Conservation (phyloP, 2,888 invertebrate genomes). For the Drosophila meridiana region DNA sequence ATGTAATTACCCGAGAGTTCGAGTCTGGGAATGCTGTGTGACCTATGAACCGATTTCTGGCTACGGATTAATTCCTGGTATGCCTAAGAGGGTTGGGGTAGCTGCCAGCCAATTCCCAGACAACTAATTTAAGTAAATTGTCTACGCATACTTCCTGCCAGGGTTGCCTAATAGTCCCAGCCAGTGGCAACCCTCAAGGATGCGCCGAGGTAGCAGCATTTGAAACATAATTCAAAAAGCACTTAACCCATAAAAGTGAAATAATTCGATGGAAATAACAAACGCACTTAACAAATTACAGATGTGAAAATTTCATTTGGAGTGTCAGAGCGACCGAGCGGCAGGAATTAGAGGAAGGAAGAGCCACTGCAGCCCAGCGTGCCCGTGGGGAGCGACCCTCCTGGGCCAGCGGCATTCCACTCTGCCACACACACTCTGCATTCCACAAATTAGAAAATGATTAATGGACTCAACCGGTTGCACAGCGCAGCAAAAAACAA, state of each 20-base stretch:
- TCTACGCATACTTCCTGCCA: conserved; percentile 52
- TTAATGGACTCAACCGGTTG: conserved; percentile 85
- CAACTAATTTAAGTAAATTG: conserved; percentile 71
- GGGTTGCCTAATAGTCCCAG: conserved; percentile 49
- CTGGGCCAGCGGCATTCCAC: conserved; percentile 51
- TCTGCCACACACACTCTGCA: conserved; percentile 70
- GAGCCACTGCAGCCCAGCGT: conserved; percentile 35
- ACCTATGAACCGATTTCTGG: conserved; percentile 1
- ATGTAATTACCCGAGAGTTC: neutral
- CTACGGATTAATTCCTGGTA: neutral
- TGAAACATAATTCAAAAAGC: conserved; percentile 70
- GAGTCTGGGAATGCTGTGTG: conserved; percentile 4
- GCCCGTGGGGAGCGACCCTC: conserved; percentile 51
- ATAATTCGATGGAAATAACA: conserved; percentile 80
- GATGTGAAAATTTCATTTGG: conserved; percentile 85
- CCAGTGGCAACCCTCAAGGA: conserved; percentile 48
- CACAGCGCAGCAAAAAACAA: conserved; percentile 58
- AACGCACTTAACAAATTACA: conserved; percentile 85
- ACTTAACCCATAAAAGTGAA: conserved; percentile 81
- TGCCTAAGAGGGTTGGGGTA: neutral
- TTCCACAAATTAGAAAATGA: conserved; percentile 85
- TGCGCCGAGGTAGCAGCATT: conserved; percentile 5
- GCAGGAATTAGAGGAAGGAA: conserved; percentile 9
- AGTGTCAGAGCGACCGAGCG: conserved; percentile 48
- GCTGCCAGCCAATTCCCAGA: conserved; percentile 58